Evolutionary conservation across 2,113 vertebrate genomes (phyloP).

Genomic region (Peromyscus leucopus): DNA sequence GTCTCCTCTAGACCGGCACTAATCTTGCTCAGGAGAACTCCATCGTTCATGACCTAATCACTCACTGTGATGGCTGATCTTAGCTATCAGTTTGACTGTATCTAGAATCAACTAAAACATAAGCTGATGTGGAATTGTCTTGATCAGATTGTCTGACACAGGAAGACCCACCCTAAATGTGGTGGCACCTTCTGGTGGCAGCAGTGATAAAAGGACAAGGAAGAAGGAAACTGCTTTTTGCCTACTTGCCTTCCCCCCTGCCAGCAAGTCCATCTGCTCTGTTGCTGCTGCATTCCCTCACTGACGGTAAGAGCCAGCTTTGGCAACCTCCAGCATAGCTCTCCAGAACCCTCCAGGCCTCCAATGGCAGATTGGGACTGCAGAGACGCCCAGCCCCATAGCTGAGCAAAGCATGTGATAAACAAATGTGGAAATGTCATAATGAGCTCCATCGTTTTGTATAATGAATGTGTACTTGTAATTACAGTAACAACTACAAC

Average conservation of each 20-base stretch:
- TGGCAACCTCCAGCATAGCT: background rate
- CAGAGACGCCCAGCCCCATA: background rate
- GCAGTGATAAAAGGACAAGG: background rate
- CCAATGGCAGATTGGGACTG: too few relatives aligned
- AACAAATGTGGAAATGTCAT: background rate
- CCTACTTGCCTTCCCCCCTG: background rate
- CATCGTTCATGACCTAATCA: background rate
- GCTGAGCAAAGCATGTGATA: background rate
- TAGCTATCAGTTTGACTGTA: background rate
- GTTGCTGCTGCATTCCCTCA: background rate
- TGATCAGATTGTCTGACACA: background rate
- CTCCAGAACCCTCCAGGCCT: background rate
- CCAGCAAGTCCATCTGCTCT: background rate
- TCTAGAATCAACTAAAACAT: background rate
- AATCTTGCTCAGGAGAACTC: background rate
- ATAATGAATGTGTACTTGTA: background rate
- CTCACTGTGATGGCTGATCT: background rate
- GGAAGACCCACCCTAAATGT: background rate
- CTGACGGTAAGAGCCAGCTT: background rate
- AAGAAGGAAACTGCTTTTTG: background rate
- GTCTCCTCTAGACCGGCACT: background rate
- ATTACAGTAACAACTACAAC: background rate
- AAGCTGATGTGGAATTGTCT: background rate
- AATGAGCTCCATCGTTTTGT: background rate
- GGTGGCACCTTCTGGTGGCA: background rate